A percentile compares a stretch with the other conserved stretches of the same genome.
phyloP scores from a whole-genome alignment of 1,140 invertebrate species.

The Brachionus paranguensis region DNA sequence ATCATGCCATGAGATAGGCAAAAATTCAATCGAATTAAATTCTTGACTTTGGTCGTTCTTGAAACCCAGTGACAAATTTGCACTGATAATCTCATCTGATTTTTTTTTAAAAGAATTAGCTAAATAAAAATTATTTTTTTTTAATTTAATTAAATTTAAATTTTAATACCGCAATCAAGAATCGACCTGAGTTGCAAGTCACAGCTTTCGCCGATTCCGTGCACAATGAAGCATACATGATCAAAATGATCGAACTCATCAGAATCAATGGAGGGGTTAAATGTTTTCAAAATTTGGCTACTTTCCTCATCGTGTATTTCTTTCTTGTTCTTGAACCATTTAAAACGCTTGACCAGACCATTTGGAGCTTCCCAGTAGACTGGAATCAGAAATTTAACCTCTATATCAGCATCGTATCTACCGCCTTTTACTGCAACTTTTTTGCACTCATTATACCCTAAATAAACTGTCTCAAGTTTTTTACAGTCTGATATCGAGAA shows the following conservation, averaged over 20 bases:
- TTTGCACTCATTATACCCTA: not conserved
- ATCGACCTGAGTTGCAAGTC: not conserved
- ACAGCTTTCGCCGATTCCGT: conserved; percentile 1
- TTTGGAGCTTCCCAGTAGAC: not conserved
- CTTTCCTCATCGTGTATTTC: not conserved
- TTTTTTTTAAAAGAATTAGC: not conserved
- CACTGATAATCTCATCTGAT: not conserved
- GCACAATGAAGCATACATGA: conserved; percentile 7
- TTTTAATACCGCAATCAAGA: not conserved
- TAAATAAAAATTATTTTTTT: not conserved
- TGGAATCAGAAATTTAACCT: not conserved
- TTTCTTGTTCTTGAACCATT: not conserved
- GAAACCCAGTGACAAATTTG: not conserved
- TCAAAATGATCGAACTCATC: not conserved
- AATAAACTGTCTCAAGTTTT: not conserved
- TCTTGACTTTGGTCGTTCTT: not conserved
- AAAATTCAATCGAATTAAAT: conserved; percentile 21
- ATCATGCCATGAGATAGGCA: conserved; percentile 4
- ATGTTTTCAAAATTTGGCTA: not conserved
- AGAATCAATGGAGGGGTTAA: not conserved
- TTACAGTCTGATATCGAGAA: not conserved
- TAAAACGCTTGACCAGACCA: not conserved
- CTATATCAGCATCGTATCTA: not conserved
- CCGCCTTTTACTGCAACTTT: not conserved
- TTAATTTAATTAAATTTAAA: not conserved